A percentile compares a stretch with the other conserved stretches of the same genome.
Evolutionary conservation across 1,140 invertebrate species (phyloP).

Genomic region (Dufourea novaeangliae): DNA sequence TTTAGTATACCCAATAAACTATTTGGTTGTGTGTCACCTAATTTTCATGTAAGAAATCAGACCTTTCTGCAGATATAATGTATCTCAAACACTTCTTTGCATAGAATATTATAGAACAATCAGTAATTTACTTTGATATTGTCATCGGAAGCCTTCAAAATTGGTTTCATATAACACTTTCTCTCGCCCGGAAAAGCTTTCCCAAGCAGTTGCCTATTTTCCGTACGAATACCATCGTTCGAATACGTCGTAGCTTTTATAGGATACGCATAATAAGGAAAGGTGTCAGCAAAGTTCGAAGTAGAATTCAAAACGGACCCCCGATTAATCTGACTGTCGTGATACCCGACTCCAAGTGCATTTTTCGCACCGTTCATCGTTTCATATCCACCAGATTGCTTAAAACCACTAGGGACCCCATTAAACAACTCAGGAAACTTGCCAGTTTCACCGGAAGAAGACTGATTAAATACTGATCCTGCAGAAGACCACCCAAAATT

Average conservation of each 20-base stretch:
- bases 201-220: not conserved
- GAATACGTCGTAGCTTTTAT: not conserved
- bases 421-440: not conserved
- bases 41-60: too few relatives aligned
- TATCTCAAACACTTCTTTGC: too few relatives aligned
- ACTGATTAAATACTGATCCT: not conserved
- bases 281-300: not conserved
- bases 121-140: constrained; percentile 2
- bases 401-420: too few relatives aligned
- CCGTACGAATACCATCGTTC: not conserved
- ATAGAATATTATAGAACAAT: not conserved
- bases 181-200: not conserved
- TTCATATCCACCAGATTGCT: not conserved
- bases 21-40: too few relatives aligned
- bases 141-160: not conserved
- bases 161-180: not conserved
- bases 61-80: too few relatives aligned
- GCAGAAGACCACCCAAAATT: not conserved
- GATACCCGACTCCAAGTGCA: not conserved
- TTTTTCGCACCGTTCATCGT: not conserved
- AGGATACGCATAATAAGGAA: not conserved
- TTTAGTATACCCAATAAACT: too few relatives aligned
- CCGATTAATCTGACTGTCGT: not conserved
- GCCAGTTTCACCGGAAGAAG: too few relatives aligned
- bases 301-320: not conserved